Conservation (phyloP, 2,888 invertebrate species). For the Standfussiana lucernea region DNA sequence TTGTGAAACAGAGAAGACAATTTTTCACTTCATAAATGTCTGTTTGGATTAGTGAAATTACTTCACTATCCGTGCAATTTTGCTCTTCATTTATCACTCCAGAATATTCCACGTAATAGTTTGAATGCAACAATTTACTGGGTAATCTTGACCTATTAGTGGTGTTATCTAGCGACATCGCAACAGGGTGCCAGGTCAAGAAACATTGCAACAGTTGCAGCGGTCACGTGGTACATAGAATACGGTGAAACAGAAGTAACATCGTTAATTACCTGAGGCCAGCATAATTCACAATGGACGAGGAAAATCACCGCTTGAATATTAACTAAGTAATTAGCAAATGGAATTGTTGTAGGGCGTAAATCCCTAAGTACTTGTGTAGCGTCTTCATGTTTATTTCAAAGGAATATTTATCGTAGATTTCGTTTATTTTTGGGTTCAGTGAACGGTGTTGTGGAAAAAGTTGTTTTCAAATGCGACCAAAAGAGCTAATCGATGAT, state of each 20-base stretch:
- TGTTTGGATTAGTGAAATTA: conserved; percentile 19
- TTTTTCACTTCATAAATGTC: conserved; percentile 48
- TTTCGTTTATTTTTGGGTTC: neutral
- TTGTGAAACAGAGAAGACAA: conserved; percentile 12
- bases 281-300: conserved; percentile 62
- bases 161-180: conserved; percentile 43
- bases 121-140: conserved; percentile 28
- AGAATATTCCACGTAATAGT: conserved; percentile 1
- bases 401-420: conserved; percentile 13
- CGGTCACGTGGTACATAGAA: conserved; percentile 53
- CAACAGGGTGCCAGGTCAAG: conserved; percentile 49
- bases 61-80: conserved; percentile 8
- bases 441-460: conserved; percentile 5
- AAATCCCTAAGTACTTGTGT: conserved; percentile 43
- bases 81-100: neutral
- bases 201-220: conserved; percentile 33
- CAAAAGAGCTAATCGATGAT: neutral
- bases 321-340: conserved; percentile 65
- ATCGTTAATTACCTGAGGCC: conserved; percentile 52
- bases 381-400: conserved; percentile 47
- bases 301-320: conserved; percentile 69
- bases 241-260: conserved; percentile 42
- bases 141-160: conserved; percentile 42
- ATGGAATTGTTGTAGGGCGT: conserved; percentile 61
- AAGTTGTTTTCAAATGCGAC: neutral